Evolutionary conservation across 2,797 vertebrate genomes (phyloP), one percentile per base, ranked within the genome.

Genomic region (Glyptemys insculpta): DNA sequence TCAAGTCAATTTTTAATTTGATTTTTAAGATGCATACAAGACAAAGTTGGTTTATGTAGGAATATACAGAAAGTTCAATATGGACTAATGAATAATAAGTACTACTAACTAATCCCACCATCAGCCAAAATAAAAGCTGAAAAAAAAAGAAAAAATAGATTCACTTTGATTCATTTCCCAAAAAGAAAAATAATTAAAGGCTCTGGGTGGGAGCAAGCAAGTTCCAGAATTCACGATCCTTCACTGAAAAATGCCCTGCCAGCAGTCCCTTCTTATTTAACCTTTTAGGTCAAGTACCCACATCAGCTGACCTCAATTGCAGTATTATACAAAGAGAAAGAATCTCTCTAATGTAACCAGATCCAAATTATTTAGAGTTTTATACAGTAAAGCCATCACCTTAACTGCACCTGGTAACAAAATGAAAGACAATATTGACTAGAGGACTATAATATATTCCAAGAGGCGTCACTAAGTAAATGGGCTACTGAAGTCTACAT

Each of bases 41-140:
- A 62, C 12, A 34, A 62, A 34, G 31, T 62, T 15, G 31, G 31
- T 16, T 62, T 34, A 62, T 23, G 19, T 72, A 37, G 18, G 5
- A 68, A 37, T 41, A 72, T 41, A 72, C n/a, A 72, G 16, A 72
- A 62, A 62, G n/a, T 41, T 72, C 68, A 72, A 72, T 41, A 72
- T 12, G 10, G n/a, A 72, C n/a, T 72, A 72, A 72, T 72, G 10
- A 37, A 41, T 19, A 65, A n/a, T 19, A 37, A 68, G n/a, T 41
- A 86, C 4, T 90, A 85, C 50, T 87, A 3, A n/a, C 12, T 21
- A 29, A 41, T 90, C 16, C 91, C 19, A 76, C 16, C 12, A 81
- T 0, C 0, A 53, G 12, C 68, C 68, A 54, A 6, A 23, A 50
- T 44, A 23, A 89, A 78, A 44, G 49, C 44, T 41, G 27, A 27